These are phyloP conservation scores for Apamea epomidion DNA, from an alignment of 2,888 invertebrate genomes.

Conservation along the genomic window DNA sequence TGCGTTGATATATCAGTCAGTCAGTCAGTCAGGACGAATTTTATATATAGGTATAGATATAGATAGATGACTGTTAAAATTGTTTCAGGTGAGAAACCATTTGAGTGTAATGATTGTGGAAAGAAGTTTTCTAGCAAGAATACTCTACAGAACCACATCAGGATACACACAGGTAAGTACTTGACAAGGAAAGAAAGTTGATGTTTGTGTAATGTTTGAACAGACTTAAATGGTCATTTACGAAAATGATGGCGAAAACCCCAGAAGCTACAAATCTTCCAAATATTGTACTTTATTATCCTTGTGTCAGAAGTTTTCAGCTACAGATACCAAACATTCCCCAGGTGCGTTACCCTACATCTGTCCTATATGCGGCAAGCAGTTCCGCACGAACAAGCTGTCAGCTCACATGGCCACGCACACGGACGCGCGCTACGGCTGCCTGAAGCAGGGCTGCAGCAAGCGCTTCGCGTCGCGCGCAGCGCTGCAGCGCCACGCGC, in stretches of 20 bases:
- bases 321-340: not conserved
- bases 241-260: not conserved
- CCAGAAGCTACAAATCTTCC: not conserved
- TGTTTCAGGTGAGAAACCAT: slow-evolving; percentile 80
- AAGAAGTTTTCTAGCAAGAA: slow-evolving; percentile 78
- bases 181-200: not conserved
- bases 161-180: slow-evolving; percentile 78
- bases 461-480: slow-evolving; percentile 61
- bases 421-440: slow-evolving; percentile 61
- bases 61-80: not conserved
- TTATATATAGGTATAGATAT: too few species aligned
- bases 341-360: slow-evolving; percentile 81
- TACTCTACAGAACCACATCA: slow-evolving; percentile 75
- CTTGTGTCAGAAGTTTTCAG: not conserved
- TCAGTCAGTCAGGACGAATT: too few species aligned
- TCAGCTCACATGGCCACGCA: slow-evolving; percentile 77
- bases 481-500: slow-evolving; percentile 67
- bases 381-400: slow-evolving; percentile 83
- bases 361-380: slow-evolving; percentile 81
- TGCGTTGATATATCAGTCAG: too few species aligned
- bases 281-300: not conserved
- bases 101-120: slow-evolving; percentile 77
- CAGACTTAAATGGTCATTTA: not conserved
- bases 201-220: not conserved
- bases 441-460: slow-evolving; percentile 58